Base-by-base conservation (phyloP, 1,140 invertebrate species). In the Drusus annulatus region DNA sequence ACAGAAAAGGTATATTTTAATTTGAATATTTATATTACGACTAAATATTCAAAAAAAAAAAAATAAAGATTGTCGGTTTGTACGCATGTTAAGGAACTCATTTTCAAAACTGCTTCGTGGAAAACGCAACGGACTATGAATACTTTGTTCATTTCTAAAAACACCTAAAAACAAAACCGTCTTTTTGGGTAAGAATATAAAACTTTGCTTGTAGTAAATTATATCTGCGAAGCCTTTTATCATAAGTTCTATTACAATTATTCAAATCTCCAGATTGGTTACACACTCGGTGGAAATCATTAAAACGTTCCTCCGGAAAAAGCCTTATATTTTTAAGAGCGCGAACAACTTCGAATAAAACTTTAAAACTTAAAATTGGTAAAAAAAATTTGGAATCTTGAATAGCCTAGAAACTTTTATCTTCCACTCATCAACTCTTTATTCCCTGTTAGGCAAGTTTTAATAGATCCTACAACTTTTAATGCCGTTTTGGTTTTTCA, bases 331-430 rank as follows among this genome's bases (percentile, higher is more conserved):
- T 71, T 71, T 71, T 71, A 71, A 45, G n/a, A 71, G 17, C 10
- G 45, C 17, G 3, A 71, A 50, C 36, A 71, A 36, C 68, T 71
- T 51, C 45, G 45, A 7, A 16, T 8, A 15, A 51, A 69, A 71
- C 51, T 71, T 71, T 21, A 71, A 51, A 71, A 71, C 68, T 51
- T 71, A 23, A 71, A 71, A 71, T 71, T 71, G 68, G 6, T n/a
- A 25, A 21, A 71, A 71, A 36, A 45, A 45, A 71, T 7, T 51
- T 71, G 36, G 19, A 71, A 51, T 71, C 68, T 71, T 16, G 19
- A 71, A 71, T 51, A 71, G 45, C 68, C 31, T 31, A 2, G 31
- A 36, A 71, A 71, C 19, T 31, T 71, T 71, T 71, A 71, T 45
- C 68, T 71, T 31, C 68, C 50, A 71, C 31, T 71, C 68, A 71